Evolutionary conservation across 1,140 invertebrate species (phyloP), one percentile per base, ranked within the genome.

Genomic region (Hylyphantes graminicola): DNA sequence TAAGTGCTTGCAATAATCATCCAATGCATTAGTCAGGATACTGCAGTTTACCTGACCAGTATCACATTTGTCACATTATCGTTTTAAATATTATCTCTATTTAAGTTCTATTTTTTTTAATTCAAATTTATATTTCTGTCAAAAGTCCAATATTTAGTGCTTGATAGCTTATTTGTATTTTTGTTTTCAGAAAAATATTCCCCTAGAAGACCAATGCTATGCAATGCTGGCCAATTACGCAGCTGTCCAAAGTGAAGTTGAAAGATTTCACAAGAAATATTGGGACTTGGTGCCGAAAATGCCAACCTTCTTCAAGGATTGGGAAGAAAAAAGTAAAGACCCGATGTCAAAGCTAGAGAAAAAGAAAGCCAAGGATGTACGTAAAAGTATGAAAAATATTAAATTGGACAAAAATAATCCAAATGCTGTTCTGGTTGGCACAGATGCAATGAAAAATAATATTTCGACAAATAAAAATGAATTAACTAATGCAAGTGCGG

Each of bases 141-240:
- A 61, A 15, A 61, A 61, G 35, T 61, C 17, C 57, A 61, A 3
- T 61, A 3, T 17, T 61, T 15, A 6, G 17, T 61, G 6, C 12
- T 61, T 61, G 1, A n/a, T n/a, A n/a, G n/a, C n/a, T n/a, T n/a
- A n/a, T n/a, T n/a, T n/a, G n/a, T n/a, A n/a, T n/a, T n/a, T n/a
- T 65, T 21, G 21, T 53, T 78, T 67, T 15, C 35, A 78, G 76
- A 78, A 78, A 78, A 67, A 67, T 21, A 1, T 63, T 15, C 13
- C 76, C 21, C 4, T 78, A 19, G 76, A 78, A 55, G 76, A 78
- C 9, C 17, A 53, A 8, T 78, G 76, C 50, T 50, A 54, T 53
- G 61, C 76, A 12, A 67, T 78, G 51, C 51, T 78, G 21, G 76
- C 76, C 17, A 78, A 55, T 35, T 61, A 78, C 55, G 35, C 19